Base-by-base conservation (phyloP, 2,888 invertebrate species). In the Cotesia congregata region DNA sequence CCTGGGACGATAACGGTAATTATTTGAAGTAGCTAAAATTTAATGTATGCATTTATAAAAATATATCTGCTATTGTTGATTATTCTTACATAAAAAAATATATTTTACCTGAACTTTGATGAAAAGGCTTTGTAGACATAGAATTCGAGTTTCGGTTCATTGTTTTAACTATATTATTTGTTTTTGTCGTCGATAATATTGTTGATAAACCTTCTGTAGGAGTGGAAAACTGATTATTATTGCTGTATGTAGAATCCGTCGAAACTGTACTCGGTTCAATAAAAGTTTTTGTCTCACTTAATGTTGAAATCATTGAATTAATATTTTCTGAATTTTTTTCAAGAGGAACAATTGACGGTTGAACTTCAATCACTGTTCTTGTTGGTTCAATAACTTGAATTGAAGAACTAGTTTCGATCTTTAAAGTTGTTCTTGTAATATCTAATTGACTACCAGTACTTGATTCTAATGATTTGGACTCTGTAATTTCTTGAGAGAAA, bases 1-100 rank as follows among this genome's bases (percentile, higher is more conserved):
- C 7, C 96, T 91, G 0, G 95, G 95, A 39, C 94, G 92, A 87
- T 96, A 96, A 0, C 93, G 92, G 78, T 90, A 90, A 67, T 92
- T 81, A 78, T 83, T 83, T 20, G 81, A 82, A 2, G 81, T 72
- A 61, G 72, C 83, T 82, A 75, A 75, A 81, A 81, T 79, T 2
- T 7, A 30, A 78, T 12, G 76, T 79, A 79, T 75, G 77, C 75
- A 74, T 80, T 2, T 3, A 30, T 30, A 38, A 38, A 30, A 30
- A 65, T 65, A 30, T 30, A 20, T 38, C 38, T 17, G 12, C 3
- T 65, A 65, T 65, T 5, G 30, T 62, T 62, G n/a, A 59, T 12
- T 59, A n/a, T 59, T 5, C 62, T 17, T 15, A 40, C 5, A 17
- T 39, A 50, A 50, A 50, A 12, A 50, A 38, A 30, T 1, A 41